A percentile compares a stretch with the other conserved stretches of the same genome.
Conservation (phyloP, 53 echinoderm and acorn worm species). For the Hippasteria phrygiana region DNA sequence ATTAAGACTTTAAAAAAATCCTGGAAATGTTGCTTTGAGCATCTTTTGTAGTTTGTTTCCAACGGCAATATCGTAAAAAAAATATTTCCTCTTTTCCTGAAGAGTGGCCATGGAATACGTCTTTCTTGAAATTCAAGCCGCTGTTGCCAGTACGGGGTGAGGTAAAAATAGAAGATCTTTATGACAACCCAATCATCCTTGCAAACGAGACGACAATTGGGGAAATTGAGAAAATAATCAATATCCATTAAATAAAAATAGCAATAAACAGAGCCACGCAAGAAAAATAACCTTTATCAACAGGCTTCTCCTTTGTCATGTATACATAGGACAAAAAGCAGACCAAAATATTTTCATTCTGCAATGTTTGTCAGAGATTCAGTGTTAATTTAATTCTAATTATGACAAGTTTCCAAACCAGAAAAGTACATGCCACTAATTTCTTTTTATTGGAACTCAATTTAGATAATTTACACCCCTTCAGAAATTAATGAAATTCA, state of each 20-base stretch:
- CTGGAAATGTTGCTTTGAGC: slow-evolving; percentile 18
- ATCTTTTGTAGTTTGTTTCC: not conserved
- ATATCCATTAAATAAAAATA: not conserved
- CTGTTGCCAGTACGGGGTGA: not conserved
- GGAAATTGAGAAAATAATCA: not conserved
- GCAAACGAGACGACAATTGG: not conserved
- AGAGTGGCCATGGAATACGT: not conserved
- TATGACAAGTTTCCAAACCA: too few relatives aligned
- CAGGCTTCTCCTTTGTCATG: too few relatives aligned
- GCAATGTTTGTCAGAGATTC: too few relatives aligned
- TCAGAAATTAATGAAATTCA: too few relatives aligned
- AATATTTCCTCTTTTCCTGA: not conserved
- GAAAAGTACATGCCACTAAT: too few relatives aligned
- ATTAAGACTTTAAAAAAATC: not conserved
- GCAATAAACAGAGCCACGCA: not conserved
- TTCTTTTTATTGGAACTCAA: too few relatives aligned
- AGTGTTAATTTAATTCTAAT: too few relatives aligned
- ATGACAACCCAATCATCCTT: not conserved
- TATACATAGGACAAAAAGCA: too few relatives aligned
- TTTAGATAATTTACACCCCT: too few relatives aligned
- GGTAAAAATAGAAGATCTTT: not conserved
- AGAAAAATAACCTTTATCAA: not conserved
- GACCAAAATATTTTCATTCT: too few relatives aligned
- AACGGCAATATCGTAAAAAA: not conserved
- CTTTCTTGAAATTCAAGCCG: not conserved